Conservation (phyloP, 2,797 vertebrate species). For the Pteronotus mesoamericanus region DNA sequence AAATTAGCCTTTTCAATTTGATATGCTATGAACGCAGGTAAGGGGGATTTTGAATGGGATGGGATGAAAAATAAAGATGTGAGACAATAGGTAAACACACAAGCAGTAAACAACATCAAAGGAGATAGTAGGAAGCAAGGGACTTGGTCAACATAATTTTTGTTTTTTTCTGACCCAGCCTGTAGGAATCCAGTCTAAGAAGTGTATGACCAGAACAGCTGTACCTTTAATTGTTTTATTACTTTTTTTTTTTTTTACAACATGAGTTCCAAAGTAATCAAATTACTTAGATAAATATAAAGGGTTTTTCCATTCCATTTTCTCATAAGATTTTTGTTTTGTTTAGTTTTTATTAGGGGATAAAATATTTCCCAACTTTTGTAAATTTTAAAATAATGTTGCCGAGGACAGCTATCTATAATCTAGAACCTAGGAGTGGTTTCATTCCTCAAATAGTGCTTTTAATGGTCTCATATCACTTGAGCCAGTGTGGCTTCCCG, state of each 20-base stretch:
- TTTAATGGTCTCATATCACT: constrained; percentile 18
- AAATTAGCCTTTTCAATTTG: background rate
- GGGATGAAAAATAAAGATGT: background rate
- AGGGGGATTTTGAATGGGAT: background rate
- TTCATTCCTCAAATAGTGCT: constrained; percentile 22
- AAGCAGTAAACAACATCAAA: background rate
- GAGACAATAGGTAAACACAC: background rate
- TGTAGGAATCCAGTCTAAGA: constrained; percentile 1
- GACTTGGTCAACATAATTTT: background rate
- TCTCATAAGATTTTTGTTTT: constrained; percentile 56
- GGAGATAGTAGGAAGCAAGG: background rate
- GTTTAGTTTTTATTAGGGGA: constrained; percentile 51
- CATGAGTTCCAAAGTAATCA: constrained; percentile 67
- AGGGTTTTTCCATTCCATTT: constrained; percentile 56
- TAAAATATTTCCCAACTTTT: constrained; percentile 59
- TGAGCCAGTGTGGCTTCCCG: background rate
- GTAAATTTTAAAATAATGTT: constrained; percentile 57
- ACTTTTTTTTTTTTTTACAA: constrained; percentile 51
- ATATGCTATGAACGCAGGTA: background rate
- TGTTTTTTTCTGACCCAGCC: background rate
- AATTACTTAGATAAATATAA: constrained; percentile 72
- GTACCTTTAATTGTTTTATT: constrained; percentile 73
- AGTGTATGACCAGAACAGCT: constrained; percentile 50
- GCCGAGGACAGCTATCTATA: constrained; percentile 43
- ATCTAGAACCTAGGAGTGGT: constrained; percentile 37